Percentiles rank a stretch among this genome's conserved stretches.
phyloP scores from a whole-genome alignment of 2,113 vertebrate genomes.

The Turnix velox region DNA sequence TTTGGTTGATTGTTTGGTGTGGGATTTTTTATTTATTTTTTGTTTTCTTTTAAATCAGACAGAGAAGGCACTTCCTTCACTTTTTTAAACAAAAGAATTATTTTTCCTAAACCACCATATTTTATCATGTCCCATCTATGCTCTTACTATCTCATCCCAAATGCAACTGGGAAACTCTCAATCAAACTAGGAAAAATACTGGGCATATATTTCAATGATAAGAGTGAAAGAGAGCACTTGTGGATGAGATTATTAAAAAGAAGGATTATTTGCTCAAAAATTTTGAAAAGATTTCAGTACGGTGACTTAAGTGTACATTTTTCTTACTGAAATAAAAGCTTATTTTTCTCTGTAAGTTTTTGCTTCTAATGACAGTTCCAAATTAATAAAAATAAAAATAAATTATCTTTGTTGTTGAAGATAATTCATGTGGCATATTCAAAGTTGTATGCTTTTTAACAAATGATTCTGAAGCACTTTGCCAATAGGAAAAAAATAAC shows the following conservation, averaged over 20 bases:
- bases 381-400: not conserved
- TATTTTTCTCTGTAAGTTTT: not conserved
- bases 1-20: fast-evolving
- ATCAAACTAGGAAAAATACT: not conserved
- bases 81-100: not conserved
- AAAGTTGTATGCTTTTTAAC: not conserved
- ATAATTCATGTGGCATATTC: not conserved
- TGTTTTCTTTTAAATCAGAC: not conserved
- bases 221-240: not conserved
- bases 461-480: not conserved
- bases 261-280: not conserved
- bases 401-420: not conserved
- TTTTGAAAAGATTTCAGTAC: not conserved
- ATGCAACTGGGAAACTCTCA: not conserved
- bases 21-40: not conserved
- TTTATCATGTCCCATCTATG: not conserved
- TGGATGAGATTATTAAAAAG: not conserved
- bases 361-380: not conserved
- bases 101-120: not conserved
- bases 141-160: not conserved
- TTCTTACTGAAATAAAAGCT: not conserved
- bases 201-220: not conserved
- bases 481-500: not conserved
- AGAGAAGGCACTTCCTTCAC: not conserved
- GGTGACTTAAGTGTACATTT: not conserved